Evolutionary conservation across 37 sponge, comb jelly and placozoan genomes (phyloP).

Genomic region (Mnemiopsis leidyi): DNA sequence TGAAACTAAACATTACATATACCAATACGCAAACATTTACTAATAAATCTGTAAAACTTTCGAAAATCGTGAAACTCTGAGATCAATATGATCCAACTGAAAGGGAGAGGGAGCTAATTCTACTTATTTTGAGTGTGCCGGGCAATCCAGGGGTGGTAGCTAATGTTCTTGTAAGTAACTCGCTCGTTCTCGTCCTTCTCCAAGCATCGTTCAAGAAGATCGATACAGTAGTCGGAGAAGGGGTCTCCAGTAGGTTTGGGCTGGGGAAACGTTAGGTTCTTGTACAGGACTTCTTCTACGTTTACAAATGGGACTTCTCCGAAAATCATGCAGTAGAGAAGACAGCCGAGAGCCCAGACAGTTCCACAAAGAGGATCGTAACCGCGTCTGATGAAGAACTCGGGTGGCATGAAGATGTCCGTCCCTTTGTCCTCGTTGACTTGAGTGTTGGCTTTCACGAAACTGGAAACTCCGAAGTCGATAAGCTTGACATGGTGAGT

Average conservation of each 20-base stretch:
- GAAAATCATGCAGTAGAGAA: conserved; percentile 63
- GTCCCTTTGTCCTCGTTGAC: conserved; percentile 8
- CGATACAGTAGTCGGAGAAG: neutral
- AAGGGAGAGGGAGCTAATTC: neutral
- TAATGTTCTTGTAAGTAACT: conserved; percentile 23
- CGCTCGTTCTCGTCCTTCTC: conserved; percentile 38
- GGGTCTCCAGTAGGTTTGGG: neutral
- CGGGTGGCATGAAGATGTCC: conserved; percentile 59
- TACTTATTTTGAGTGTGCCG: neutral
- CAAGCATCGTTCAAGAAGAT: neutral
- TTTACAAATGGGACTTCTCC: conserved; percentile 41
- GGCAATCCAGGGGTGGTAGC: conserved; percentile 57
- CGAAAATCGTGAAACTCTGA: neutral
- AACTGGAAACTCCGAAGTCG: conserved; percentile 58
- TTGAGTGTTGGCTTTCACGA: neutral
- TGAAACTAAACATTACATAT: too few relatives aligned
- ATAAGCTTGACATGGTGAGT: conserved; percentile 48
- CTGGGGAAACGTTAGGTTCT: neutral
- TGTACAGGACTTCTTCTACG: conserved; percentile 26
- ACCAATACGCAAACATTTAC: neutral
- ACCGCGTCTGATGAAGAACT: neutral
- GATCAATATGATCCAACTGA: conserved; percentile 1
- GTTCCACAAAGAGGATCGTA: conserved; percentile 55
- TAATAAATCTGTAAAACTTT: too few relatives aligned
- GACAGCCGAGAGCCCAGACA: conserved; percentile 60